Conservation (phyloP, 2,888 invertebrate species). For the Heliconius sara region DNA sequence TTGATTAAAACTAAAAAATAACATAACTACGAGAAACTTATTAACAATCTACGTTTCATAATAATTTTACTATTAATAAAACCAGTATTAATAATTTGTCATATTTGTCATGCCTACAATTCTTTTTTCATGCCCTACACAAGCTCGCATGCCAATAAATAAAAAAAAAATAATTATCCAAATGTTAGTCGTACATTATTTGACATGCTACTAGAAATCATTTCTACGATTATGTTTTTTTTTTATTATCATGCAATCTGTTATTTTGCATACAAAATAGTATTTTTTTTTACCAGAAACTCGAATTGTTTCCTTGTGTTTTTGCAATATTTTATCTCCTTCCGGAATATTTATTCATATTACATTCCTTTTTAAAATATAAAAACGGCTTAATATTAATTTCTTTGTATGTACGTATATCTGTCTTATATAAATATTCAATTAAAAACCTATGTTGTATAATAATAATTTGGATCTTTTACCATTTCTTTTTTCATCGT, state of each 20-base stretch:
- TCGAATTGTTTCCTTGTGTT: not conserved
- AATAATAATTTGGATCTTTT: not conserved
- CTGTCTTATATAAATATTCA: not conserved
- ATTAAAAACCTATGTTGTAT: not conserved
- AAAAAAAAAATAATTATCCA: conserved; percentile 21
- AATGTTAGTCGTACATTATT: conserved; percentile 56
- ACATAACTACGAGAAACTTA: not conserved
- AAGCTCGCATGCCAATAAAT: conserved; percentile 57
- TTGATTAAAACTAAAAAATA: not conserved
- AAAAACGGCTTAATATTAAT: not conserved
- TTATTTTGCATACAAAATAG: conserved; percentile 41
- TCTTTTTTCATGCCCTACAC: not conserved
- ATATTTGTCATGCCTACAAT: not conserved
- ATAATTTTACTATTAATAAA: not conserved
- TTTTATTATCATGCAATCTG: conserved; percentile 41
- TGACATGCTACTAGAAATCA: conserved; percentile 57
- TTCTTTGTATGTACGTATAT: not conserved
- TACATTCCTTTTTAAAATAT: not conserved
- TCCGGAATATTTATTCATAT: conserved; percentile 9
- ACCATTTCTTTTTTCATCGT: not conserved
- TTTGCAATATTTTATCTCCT: conserved; percentile 16
- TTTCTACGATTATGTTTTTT: conserved; percentile 20
- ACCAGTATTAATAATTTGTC: not conserved
- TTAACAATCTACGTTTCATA: conserved; percentile 5
- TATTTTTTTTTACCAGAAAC: conserved; percentile 49